phyloP scores from a whole-genome alignment of 2,113 vertebrate genomes.

The Camelus dromedarius region DNA sequence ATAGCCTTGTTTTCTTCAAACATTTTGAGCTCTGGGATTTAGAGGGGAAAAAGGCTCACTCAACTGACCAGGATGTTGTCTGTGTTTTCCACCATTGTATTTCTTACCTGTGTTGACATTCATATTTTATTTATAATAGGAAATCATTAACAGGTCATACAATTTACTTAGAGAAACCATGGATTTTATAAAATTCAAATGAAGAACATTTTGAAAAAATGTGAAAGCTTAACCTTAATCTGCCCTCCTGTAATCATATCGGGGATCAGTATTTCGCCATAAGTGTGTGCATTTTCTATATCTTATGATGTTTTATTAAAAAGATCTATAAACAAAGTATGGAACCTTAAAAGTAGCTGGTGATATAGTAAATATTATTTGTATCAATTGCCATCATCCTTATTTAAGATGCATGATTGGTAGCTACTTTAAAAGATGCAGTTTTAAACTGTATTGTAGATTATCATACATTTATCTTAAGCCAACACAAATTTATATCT shows the following conservation, averaged over 20 bases:
- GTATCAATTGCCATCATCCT: not conserved
- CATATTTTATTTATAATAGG: slow-evolving; percentile 21
- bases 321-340: not conserved
- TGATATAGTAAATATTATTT: not conserved
- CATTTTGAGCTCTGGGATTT: not conserved
- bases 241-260: not conserved
- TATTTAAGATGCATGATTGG: not conserved
- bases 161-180: not conserved
- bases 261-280: not conserved
- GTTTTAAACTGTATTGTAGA: not conserved
- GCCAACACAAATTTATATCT: not conserved
- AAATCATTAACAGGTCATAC: not conserved
- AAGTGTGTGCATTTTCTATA: not conserved
- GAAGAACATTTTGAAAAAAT: not conserved
- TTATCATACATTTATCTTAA: not conserved
- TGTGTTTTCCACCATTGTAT: not conserved
- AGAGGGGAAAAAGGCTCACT: not conserved
- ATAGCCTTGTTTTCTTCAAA: not conserved
- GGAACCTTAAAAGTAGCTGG: not conserved
- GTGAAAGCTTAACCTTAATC: not conserved
- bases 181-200: not conserved
- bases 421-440: not conserved
- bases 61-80: not conserved
- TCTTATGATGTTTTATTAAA: not conserved
- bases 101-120: not conserved